These are phyloP conservation scores for Frieseomelitta varia DNA, from an alignment of 1,140 invertebrate species.

Conservation along the genomic window DNA sequence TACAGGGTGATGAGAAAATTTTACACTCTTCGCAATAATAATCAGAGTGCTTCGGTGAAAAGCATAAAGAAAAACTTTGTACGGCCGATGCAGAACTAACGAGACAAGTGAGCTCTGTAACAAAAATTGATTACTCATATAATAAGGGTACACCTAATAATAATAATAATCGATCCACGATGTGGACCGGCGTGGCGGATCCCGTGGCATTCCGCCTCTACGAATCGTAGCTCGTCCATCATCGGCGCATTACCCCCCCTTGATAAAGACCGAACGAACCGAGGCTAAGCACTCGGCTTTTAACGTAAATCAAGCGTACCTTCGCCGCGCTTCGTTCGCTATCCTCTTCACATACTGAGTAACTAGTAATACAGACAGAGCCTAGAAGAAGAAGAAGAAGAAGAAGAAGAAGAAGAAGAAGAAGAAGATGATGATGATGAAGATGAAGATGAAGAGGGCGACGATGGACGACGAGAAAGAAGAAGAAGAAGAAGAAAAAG, in stretches of 20 bases:
- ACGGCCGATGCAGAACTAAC: too few relatives aligned
- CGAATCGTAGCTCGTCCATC: constrained; percentile 65
- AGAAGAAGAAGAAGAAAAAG: neutral
- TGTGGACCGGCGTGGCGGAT: neutral
- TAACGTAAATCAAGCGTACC: constrained; percentile 67
- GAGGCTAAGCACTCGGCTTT: constrained; percentile 48
- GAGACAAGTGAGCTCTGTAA: too few relatives aligned
- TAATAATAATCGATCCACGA: constrained; percentile 24
- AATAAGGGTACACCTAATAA: too few relatives aligned
- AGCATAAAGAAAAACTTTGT: too few relatives aligned
- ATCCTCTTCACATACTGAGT: neutral
- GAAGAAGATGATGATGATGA: too few relatives aligned
- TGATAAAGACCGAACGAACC: constrained; percentile 61
- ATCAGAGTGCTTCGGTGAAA: too few relatives aligned
- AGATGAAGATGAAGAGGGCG: too few relatives aligned
- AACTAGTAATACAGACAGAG: neutral
- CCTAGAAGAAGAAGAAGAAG: neutral
- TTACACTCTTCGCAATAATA: too few relatives aligned
- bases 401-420: neutral
- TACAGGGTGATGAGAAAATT: too few relatives aligned
- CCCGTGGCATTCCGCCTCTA: constrained; percentile 47
- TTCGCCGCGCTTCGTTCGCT: neutral
- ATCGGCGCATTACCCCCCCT: constrained; percentile 60
- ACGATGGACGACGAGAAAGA: too few relatives aligned
- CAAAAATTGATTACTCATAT: too few relatives aligned